Conservation (phyloP, 2,113 vertebrate genomes). For the Semnopithecus entellus region DNA sequence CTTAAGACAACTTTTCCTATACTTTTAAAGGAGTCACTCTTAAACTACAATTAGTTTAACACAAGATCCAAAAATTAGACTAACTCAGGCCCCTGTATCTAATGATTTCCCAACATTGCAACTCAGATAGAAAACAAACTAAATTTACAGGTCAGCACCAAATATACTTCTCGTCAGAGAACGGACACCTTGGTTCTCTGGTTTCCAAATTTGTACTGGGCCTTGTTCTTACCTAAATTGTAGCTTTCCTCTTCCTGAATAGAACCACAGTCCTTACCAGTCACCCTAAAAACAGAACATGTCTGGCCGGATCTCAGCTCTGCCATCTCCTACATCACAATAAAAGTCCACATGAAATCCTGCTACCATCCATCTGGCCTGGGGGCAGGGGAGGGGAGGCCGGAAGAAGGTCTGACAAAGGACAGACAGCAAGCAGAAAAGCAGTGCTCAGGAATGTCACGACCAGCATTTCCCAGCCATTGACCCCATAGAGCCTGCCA, state of each 20-base stretch:
- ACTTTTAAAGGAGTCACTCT: not conserved
- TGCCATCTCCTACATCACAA: not conserved
- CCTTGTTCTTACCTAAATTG: slow-evolving; percentile 58
- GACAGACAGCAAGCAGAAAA: not conserved
- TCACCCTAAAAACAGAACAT: slow-evolving; percentile 62
- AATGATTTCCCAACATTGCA: not conserved
- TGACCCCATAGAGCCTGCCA: not conserved
- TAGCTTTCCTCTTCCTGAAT: slow-evolving; percentile 51
- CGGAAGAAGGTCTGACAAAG: slow-evolving; percentile 19
- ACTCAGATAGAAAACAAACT: slow-evolving; percentile 49
- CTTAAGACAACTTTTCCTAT: not conserved
- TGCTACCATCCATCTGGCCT: not conserved
- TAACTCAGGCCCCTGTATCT: not conserved
- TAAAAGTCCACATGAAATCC: not conserved
- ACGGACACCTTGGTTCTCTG: slow-evolving; percentile 41
- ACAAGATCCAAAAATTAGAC: not conserved
- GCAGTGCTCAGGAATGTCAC: not conserved
- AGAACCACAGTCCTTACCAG: slow-evolving; percentile 59
- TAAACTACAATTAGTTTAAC: not conserved
- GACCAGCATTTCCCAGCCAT: slow-evolving; percentile 17
- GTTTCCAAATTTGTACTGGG: slow-evolving; percentile 56
- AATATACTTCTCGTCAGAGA: slow-evolving; percentile 36
- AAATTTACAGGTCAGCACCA: not conserved
- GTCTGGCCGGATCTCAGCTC: not conserved
- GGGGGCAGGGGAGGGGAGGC: not conserved